Evolutionary conservation across 2,113 vertebrate genomes (phyloP), one percentile per base, ranked within the genome.

Genomic region (Ochotona curzoniae): DNA sequence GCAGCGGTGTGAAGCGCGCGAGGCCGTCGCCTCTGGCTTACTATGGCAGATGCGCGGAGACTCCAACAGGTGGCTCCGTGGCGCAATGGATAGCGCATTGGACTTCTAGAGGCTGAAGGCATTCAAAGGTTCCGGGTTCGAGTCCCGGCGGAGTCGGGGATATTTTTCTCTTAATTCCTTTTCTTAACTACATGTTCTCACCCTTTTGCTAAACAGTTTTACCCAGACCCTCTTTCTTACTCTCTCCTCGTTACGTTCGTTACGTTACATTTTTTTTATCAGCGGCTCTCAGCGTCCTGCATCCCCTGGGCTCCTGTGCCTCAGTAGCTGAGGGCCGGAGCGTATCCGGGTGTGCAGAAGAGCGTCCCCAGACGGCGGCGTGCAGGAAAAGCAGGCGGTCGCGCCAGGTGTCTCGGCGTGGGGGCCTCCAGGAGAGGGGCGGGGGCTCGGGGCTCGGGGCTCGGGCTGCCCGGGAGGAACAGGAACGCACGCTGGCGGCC

Each of bases 71-170:
- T 98, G 98, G 98, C 98, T 98, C 98, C 98, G 98, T 99, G 98
- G 98, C 98, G 98, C 98, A 98, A 98, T 98, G 98, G 98, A 98
- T 99, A 98, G 98, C 98, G 98, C 98, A 99, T 99, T 99, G 98
- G 98, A 99, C 98, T 99, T 98, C 98, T 99, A 99, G 98, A 95
- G 98, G 98, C 3, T 95, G 98, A 97, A 98, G 98, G 54, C 93
- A 99, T 98, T 99, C 98, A 99, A 99, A 99, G 98, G 98, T 99
- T 99, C 98, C 98, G 98, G 98, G 98, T 99, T 99, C 98, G 98
- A 99, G 98, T 99, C 98, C 98, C 98, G 98, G 98, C 98, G 98
- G 98, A 98, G 98, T 98, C 98, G 98, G 3, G 0, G 0, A 0
- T n/a, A 3, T 3, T 1, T 3, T 91, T 79, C 30, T 32, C 9